A percentile compares a stretch with the other conserved stretches of the same genome.
Evolutionary conservation across 2,888 invertebrate species (phyloP).

Genomic region (Rhingia campestris): DNA sequence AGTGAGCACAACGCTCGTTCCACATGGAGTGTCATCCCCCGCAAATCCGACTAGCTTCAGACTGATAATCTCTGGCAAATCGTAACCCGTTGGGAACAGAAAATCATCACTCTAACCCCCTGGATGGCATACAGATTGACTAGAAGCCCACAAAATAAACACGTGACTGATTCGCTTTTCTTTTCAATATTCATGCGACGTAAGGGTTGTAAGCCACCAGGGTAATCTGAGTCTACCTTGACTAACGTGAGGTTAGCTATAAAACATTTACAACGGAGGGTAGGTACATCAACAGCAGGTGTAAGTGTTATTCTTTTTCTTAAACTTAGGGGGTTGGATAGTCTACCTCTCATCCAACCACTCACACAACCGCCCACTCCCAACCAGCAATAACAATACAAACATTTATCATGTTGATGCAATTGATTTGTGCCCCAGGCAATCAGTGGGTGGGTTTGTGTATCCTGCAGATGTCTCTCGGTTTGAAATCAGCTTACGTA

Average conservation of each 20-base stretch:
- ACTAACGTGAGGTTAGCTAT: slow-evolving; percentile 14
- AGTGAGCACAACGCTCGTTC: slow-evolving; percentile 29
- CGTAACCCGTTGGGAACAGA: slow-evolving; percentile 5
- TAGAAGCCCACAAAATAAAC: slow-evolving; percentile 60
- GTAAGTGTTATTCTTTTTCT: slow-evolving; percentile 33
- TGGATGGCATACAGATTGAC: slow-evolving; percentile 5
- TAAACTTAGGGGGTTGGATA: neutral
- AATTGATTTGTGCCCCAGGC: slow-evolving; percentile 51
- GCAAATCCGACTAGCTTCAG: slow-evolving; percentile 25
- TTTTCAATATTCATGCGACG: slow-evolving; percentile 56
- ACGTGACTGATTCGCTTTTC: slow-evolving; percentile 63
- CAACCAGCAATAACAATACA: slow-evolving; percentile 27
- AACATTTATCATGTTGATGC: slow-evolving; percentile 49
- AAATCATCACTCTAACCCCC: neutral
- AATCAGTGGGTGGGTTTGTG: neutral
- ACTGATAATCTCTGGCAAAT: slow-evolving; percentile 40
- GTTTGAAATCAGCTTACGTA: slow-evolving; percentile 18
- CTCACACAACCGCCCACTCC: neutral
- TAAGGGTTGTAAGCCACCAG: slow-evolving; percentile 20
- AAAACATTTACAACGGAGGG: slow-evolving; percentile 38
- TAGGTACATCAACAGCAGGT: slow-evolving; percentile 45
- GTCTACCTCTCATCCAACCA: neutral
- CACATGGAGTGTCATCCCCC: neutral
- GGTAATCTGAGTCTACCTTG: slow-evolving; percentile 29
- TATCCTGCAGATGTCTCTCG: slow-evolving; percentile 6